Percentiles rank a stretch among this genome's conserved stretches.
Conservation (phyloP, 2,113 vertebrate species). For the Penelope pileata region DNA sequence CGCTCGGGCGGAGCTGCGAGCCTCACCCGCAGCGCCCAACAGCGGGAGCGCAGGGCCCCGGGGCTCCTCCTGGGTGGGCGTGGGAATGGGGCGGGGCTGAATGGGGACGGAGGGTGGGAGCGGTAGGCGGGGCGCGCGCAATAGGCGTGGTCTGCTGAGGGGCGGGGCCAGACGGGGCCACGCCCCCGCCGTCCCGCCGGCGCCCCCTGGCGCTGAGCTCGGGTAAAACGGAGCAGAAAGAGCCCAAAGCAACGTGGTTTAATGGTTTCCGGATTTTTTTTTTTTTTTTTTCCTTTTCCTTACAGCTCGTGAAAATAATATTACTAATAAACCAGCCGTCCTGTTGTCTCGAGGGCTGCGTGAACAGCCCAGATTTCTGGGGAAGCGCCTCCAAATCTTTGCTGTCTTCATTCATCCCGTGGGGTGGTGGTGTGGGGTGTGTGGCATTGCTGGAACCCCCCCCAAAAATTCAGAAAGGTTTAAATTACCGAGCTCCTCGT, state of each 20-base stretch:
- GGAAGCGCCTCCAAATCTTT: neutral
- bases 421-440: neutral
- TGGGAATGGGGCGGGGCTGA: too few relatives aligned
- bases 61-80: too few relatives aligned
- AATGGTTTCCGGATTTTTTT: neutral
- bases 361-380: neutral
- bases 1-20: too few relatives aligned
- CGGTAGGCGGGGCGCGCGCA: too few relatives aligned
- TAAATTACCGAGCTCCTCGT: neutral
- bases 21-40: too few relatives aligned
- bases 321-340: neutral
- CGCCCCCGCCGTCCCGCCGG: neutral
- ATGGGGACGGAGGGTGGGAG: neutral
- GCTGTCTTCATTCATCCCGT: neutral
- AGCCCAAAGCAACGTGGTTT: neutral
- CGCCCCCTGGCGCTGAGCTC: neutral
- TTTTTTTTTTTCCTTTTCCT: neutral
- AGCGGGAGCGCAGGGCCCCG: too few relatives aligned
- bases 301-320: neutral
- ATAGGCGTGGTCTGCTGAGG: too few relatives aligned
- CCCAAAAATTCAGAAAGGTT: neutral
- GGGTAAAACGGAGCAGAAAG: too few relatives aligned
- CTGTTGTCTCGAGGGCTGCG: neutral
- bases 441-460: accelerated
- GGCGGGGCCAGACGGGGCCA: neutral